A percentile compares a stretch with the other conserved stretches of the same genome.
phyloP scores from a whole-genome alignment of 2,113 vertebrate species.

The Pelvicachromis taeniatus region DNA sequence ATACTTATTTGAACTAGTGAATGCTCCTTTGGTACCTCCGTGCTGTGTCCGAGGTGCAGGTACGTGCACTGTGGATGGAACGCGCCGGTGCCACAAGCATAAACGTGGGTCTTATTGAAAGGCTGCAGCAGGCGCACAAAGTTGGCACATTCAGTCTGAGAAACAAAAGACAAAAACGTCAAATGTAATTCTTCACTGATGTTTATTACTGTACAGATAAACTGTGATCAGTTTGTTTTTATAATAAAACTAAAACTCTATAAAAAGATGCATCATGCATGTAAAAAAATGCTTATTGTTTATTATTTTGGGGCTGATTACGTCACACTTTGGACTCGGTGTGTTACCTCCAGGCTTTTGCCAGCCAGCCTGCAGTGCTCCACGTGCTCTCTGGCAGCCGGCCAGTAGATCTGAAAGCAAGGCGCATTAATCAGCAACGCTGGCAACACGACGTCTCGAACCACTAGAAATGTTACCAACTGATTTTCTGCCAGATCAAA shows the following conservation, averaged over 20 bases:
- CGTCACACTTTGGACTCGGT: background rate
- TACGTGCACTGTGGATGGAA: constrained; percentile 82
- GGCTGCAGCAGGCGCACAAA: constrained; percentile 83
- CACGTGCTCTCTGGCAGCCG: constrained; percentile 73
- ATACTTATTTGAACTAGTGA: accelerated
- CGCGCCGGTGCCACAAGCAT: constrained; percentile 80
- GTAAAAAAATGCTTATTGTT: background rate
- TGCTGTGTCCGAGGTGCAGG: constrained; percentile 69
- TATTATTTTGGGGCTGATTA: background rate
- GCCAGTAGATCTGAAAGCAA: constrained; percentile 79
- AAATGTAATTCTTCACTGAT: background rate
- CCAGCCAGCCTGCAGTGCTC: constrained; percentile 80
- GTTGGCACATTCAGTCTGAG: constrained; percentile 83
- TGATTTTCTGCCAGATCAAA: background rate
- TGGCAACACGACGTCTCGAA: background rate
- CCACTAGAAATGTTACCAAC: background rate
- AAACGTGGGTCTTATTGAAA: constrained; percentile 82
- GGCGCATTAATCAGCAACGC: background rate
- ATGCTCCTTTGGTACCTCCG: constrained; percentile 55
- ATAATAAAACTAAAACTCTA: accelerated
- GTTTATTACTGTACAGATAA: background rate
- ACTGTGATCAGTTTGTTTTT: background rate
- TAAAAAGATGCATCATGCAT: background rate
- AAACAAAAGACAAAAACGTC: background rate
- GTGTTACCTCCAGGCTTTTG: constrained; percentile 73